These are phyloP conservation scores for Ptychadena robeensis DNA, from an alignment of 2,797 vertebrate species.

Conservation along the genomic window DNA sequence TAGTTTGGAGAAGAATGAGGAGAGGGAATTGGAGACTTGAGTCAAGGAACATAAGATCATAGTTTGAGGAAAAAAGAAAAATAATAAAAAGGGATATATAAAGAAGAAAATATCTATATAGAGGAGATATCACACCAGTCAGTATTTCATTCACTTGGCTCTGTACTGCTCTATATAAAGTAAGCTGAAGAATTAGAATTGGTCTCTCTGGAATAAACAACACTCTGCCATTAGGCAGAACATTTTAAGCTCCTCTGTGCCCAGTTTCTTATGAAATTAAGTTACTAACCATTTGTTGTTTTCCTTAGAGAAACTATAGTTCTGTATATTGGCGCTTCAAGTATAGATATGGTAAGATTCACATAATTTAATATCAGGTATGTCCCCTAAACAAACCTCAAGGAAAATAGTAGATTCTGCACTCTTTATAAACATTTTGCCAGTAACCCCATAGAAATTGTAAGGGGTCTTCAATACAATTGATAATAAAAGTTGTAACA, in stretches of 20 bases:
- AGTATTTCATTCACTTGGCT: not conserved
- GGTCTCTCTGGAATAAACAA: not conserved
- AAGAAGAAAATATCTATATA: not conserved
- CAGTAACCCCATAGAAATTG: too few species aligned
- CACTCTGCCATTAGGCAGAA: not conserved
- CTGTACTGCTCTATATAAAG: not conserved
- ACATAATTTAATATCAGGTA: not conserved
- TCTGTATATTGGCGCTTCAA: not conserved
- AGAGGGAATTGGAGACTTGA: not conserved
- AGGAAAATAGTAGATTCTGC: too few species aligned
- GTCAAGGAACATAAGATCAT: not conserved
- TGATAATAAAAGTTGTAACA: too few species aligned
- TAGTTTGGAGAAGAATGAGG: not conserved
- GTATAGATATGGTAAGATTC: not conserved
- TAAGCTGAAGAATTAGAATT: not conserved
- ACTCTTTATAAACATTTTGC: too few species aligned
- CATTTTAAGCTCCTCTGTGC: not conserved
- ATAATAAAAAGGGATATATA: not conserved
- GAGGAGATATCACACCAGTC: not conserved
- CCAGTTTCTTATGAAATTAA: not conserved
- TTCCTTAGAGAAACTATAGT: not conserved
- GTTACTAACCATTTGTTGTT: not conserved
- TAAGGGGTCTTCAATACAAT: too few species aligned
- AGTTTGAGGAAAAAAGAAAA: not conserved
- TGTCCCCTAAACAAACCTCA: too few species aligned